phyloP scores from a whole-genome alignment of 2,797 vertebrate species.

The Vultur gryphus region DNA sequence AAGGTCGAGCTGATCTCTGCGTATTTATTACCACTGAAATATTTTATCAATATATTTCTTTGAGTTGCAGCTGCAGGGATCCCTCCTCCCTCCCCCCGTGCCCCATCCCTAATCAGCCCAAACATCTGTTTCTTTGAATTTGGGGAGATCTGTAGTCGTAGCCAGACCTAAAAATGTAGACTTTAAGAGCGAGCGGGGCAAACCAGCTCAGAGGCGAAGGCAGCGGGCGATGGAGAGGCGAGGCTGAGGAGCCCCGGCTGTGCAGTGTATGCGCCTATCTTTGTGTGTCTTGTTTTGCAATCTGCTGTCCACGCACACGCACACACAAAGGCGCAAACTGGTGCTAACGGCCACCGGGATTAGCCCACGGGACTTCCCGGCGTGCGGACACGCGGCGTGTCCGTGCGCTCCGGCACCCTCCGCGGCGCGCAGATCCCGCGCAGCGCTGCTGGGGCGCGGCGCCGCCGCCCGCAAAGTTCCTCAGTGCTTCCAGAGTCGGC shows the following conservation, averaged over 20 bases:
- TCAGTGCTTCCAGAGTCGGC: neutral
- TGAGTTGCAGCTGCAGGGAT: slow-evolving; percentile 70
- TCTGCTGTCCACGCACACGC: neutral
- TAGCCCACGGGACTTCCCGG: neutral
- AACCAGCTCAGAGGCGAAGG: neutral
- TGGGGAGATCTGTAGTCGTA: slow-evolving; percentile 49
- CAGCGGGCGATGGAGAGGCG: neutral
- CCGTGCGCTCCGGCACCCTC: neutral
- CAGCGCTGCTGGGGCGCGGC: neutral
- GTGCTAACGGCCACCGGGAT: neutral
- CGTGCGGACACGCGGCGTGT: neutral
- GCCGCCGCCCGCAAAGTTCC: neutral
- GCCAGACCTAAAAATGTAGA: slow-evolving; percentile 24
- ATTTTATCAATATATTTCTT: slow-evolving; percentile 74
- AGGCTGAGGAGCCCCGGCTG: neutral
- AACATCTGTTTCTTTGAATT: slow-evolving; percentile 74
- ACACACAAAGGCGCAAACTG: neutral
- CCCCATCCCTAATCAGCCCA: slow-evolving; percentile 64
- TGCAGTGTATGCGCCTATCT: neutral
- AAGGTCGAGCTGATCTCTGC: slow-evolving; percentile 86
- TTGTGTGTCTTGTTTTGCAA: neutral
- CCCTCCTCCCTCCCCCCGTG: neutral
- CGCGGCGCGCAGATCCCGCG: neutral
- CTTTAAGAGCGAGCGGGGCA: neutral
- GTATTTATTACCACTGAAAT: slow-evolving; percentile 70